Evolutionary conservation across 2,113 vertebrate species (phyloP), one percentile per base, ranked within the genome.

Genomic region (Hydrolagus affinis): DNA sequence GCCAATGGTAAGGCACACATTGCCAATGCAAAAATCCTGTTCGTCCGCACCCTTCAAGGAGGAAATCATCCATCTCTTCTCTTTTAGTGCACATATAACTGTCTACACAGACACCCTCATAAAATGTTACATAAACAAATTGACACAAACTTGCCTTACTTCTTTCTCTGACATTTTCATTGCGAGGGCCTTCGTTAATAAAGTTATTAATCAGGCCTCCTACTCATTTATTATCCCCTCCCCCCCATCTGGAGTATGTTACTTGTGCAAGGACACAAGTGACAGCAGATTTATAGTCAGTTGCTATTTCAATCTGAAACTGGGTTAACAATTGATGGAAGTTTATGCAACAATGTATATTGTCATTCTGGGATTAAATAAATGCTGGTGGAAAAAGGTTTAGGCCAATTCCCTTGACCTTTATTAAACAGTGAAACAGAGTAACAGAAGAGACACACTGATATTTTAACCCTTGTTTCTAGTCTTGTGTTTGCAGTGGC

Each of bases 191-290:
- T 57, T 23, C 21, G 56, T 56, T 76, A 23, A 76, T 76, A n/a
- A 77, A 23, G 75, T 77, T 59, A 11, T 77, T 77, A 77, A 77
- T 23, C 21, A 77, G 75, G 44, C 12, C 75, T 74, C 30, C 59
- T 21, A 77, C 12, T 77, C 10, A 77, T 77, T 57, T 23, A n/a
- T 77, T 44, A 44, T 59, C 59, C 44, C 44, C 44, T 59, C 59
- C 44, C 44, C 44, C 44, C 44, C 44, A 44, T 56, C 23, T 59
- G 56, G 59, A 56, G 19, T 59, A 57, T 59, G 44, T 59, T 25
- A 59, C 59, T 77, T 74, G 57, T 77, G 32, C 75, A 77, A 57
- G 21, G 10, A 19, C 28, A 56, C 44, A n/a, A 77, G 10, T 14
- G 75, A 21, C 59, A 77, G 75, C 44, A 21, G 56, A 77, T 56